phyloP scores from a whole-genome alignment of 2,797 vertebrate species.

The Yasuhikotakia modesta region DNA sequence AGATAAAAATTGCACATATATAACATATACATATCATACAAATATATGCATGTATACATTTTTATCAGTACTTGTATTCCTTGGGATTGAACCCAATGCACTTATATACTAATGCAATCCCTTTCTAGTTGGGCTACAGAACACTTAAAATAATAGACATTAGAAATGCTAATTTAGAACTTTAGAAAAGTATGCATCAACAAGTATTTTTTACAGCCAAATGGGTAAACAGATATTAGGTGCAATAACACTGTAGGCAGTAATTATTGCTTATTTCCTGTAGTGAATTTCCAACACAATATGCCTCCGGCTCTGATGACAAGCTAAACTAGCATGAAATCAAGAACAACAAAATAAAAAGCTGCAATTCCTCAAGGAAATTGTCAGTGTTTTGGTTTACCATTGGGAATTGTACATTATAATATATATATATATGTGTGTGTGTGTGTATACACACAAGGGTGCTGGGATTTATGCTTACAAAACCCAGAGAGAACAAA shows the following conservation, averaged over 20 bases:
- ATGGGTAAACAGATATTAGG: constrained; percentile 2
- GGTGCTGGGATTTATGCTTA: neutral
- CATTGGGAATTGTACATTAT: neutral
- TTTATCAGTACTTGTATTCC: too few species aligned
- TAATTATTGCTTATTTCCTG: constrained; percentile 4
- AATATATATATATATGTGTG: too few species aligned
- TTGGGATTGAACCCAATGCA: too few species aligned
- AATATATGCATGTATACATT: too few species aligned
- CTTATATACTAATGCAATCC: too few species aligned
- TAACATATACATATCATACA: too few species aligned
- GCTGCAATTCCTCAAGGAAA: constrained; percentile 17
- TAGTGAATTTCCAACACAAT: constrained; percentile 7
- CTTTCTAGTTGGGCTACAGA: too few species aligned
- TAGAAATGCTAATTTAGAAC: neutral
- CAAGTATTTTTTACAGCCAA: neutral
- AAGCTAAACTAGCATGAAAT: constrained; percentile 38
- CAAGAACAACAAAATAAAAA: constrained; percentile 28
- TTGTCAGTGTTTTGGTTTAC: constrained; percentile 23
- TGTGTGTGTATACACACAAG: neutral
- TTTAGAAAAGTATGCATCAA: too few species aligned
- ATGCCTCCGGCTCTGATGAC: constrained; percentile 39
- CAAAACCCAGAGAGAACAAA: constrained; percentile 1
- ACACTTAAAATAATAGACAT: too few species aligned
- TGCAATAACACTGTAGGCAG: constrained; percentile 1
- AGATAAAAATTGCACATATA: too few species aligned